Evolutionary conservation across 23 tunicate genomes (phyloP).

Genomic region (Ciona savignyi): DNA sequence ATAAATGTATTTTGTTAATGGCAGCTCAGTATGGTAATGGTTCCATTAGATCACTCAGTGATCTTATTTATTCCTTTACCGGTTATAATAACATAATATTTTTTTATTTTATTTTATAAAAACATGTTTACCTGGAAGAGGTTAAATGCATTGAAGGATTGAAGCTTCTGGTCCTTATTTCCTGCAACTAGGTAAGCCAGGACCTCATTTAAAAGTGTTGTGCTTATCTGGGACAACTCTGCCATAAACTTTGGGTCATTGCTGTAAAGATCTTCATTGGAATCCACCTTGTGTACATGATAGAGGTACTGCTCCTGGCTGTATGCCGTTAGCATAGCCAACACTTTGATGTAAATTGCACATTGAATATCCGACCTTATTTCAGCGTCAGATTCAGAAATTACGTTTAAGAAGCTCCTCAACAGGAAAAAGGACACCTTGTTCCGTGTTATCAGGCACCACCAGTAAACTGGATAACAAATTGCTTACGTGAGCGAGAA

Average conservation of each 20-base stretch:
- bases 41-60: no score
- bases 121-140: constrained; percentile 51
- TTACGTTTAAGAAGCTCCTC: constrained; percentile 75
- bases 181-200: constrained; percentile 38
- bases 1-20: no score
- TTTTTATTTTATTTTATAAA: no score
- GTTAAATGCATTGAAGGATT: constrained; percentile 28
- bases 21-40: no score
- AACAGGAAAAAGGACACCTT: constrained; percentile 64
- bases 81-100: no score
- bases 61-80: no score
- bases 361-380: constrained; percentile 21
- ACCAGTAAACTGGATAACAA: constrained; percentile 64
- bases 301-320: constrained; percentile 72
- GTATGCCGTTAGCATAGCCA: constrained; percentile 71
- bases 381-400: constrained; percentile 20
- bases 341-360: constrained; percentile 50
- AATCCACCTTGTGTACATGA: constrained; percentile 38
- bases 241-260: constrained; percentile 59
- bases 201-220: constrained; percentile 48
- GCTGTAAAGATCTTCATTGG: constrained; percentile 85
- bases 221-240: constrained; percentile 30
- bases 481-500: constrained; percentile 19
- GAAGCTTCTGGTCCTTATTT: constrained; percentile 20
- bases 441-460: constrained; percentile 78